A percentile compares a stretch with the other conserved stretches of the same genome.
These are phyloP conservation scores for Triplophysa siluroides DNA, from an alignment of 2,113 vertebrate species.

Conservation along the genomic window DNA sequence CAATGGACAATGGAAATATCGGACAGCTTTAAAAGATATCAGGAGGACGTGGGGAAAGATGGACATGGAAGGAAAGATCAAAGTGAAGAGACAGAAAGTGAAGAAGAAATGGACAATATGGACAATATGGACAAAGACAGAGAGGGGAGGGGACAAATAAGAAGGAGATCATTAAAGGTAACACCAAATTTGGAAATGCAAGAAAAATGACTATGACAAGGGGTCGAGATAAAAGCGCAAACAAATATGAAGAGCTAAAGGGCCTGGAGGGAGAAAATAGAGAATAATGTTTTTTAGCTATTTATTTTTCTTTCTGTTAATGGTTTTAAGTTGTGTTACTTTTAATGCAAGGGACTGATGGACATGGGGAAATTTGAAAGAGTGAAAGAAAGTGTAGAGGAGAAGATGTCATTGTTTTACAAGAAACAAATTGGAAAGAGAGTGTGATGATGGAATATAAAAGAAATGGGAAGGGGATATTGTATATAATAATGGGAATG, in stretches of 20 bases:
- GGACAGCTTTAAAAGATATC: no score
- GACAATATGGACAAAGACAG: neutral
- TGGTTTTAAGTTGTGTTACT: neutral
- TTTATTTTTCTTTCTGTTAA: neutral
- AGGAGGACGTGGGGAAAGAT: no score
- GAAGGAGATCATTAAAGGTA: neutral
- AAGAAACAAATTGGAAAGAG: neutral
- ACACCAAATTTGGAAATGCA: neutral
- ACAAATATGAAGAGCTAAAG: neutral
- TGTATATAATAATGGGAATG: conserved; percentile 3
- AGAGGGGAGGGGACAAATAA: neutral
- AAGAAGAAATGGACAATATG: neutral
- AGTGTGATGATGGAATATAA: neutral
- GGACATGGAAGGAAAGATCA: neutral
- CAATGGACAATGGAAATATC: neutral
- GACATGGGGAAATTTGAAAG: no score
- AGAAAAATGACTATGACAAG: neutral
- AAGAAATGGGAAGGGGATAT: neutral
- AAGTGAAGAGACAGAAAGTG: neutral
- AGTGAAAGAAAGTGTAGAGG: no score
- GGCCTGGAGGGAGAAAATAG: neutral
- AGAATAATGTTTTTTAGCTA: neutral
- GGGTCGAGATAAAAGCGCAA: no score
- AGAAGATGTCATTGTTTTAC: no score
- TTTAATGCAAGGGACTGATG: neutral